phyloP scores from a whole-genome alignment of 2,797 vertebrate genomes.

The Todus mexicanus region DNA sequence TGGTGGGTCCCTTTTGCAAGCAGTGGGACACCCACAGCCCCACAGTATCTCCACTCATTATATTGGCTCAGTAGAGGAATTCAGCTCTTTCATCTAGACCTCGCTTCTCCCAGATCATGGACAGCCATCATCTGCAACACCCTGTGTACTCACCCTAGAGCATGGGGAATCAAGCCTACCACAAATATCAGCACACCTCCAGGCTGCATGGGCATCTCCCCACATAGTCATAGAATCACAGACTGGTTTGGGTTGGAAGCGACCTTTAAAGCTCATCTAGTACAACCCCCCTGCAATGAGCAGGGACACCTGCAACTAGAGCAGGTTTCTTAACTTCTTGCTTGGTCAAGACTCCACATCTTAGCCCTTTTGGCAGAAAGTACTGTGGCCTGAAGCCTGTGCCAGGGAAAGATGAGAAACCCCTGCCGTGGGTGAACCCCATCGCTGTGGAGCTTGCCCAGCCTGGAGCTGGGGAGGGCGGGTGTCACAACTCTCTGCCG shows the following conservation, averaged over 20 bases:
- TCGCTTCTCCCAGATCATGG: not conserved
- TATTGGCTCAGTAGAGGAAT: not conserved
- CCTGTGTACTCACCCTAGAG: accelerated
- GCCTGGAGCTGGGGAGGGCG: not conserved
- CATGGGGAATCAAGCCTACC: not conserved
- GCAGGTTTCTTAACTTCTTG: not conserved
- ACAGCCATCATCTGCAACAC: accelerated
- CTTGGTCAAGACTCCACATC: not conserved
- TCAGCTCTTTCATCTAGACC: not conserved
- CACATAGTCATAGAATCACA: not conserved
- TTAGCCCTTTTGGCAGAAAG: not conserved
- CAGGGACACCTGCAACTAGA: not conserved
- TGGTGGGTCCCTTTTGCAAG: not conserved
- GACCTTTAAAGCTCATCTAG: not conserved
- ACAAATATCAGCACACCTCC: not conserved
- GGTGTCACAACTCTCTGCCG: accelerated
- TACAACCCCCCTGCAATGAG: not conserved
- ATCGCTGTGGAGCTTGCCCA: not conserved
- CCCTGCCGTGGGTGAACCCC: not conserved
- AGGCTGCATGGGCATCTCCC: not conserved
- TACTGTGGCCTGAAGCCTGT: accelerated
- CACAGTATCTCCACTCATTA: not conserved
- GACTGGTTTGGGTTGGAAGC: not conserved
- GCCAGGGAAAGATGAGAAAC: not conserved
- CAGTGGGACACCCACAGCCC: not conserved